A percentile compares a stretch with the other conserved stretches of the same genome.
These are phyloP conservation scores for Sarcophaga variegata DNA, from an alignment of 2,888 invertebrate species.

Conservation along the genomic window DNA sequence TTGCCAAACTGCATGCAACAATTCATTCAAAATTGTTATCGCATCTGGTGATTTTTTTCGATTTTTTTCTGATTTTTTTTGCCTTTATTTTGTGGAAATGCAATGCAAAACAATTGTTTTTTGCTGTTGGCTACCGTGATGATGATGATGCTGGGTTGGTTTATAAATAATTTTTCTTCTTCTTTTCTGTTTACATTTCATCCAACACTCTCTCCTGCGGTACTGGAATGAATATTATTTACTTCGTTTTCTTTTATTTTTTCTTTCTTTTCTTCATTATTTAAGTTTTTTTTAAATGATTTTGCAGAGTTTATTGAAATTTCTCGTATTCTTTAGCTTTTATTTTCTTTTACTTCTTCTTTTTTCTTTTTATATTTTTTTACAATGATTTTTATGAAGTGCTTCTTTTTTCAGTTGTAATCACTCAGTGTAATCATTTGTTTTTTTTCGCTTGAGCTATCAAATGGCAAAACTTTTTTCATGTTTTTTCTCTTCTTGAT, in stretches of 20 bases:
- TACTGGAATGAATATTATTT: too few species aligned
- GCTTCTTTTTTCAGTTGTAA: background rate
- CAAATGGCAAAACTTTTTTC: background rate
- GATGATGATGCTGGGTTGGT: too few species aligned
- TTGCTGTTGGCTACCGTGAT: background rate
- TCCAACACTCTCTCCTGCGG: too few species aligned
- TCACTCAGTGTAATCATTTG: background rate
- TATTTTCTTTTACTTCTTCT: background rate
- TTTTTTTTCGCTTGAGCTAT: conserved; percentile 2
- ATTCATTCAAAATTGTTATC: background rate
- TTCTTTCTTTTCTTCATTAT: too few species aligned
- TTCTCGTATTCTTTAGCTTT: background rate
- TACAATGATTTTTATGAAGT: background rate
- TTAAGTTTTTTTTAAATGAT: background rate
- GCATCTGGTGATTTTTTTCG: background rate
- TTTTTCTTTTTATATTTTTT: background rate
- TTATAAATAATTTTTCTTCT: too few species aligned
- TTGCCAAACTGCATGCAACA: background rate
- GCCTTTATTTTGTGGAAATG: background rate
- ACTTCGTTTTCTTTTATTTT: too few species aligned
- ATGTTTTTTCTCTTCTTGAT: background rate
- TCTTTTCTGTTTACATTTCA: too few species aligned
- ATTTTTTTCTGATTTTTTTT: background rate
- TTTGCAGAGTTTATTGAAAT: background rate
- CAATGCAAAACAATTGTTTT: background rate